Base-by-base conservation (phyloP, 2,113 vertebrate genomes). In the Hemichromis elongatus region DNA sequence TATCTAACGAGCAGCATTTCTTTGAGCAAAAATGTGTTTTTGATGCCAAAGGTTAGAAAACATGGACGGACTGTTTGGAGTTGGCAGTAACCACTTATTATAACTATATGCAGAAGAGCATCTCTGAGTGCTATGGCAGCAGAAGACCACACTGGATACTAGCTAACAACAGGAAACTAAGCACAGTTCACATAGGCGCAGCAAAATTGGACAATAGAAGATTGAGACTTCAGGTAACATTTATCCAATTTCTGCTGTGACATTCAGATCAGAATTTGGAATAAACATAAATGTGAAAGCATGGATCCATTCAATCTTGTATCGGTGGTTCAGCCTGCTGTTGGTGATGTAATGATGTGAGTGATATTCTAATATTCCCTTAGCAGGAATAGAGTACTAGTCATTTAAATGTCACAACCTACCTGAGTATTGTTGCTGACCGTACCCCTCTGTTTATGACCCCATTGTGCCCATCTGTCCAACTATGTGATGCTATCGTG, bases 51-150 rank as follows among this genome's bases (percentile, higher is more conserved):
- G 63, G 35, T 68, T 21, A 42, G n/a, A 68, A 5, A 68, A 24
- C 1, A 4, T 42, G 63, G 12, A 12, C 0, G 1, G n/a, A 68
- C 12, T 42, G n/a, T n/a, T 68, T 42, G n/a, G 7, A 42, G 61
- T 21, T 37, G 35, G 35, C 9, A 42, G 12, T 10, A 42, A 68
- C 12, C 37, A 68, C n/a, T 68, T 28, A 30, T 59, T 68, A 8
- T 24, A 16, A 42, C 63, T 40, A 13, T 9, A 24, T 68, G 37
- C 63, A 24, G 37, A 68, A 68, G 35, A 68, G 11, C 35, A 68
- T 68, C 12, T 68, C 11, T 66, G 35, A 40, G 40, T 40, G 61
- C 37, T 66, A 37, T 4, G 33, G 0, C 61, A 66, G 35, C 35
- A 66, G 61, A 9, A 40, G 7, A 24, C 61, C 35, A 66, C 61